phyloP scores from a whole-genome alignment of 1,140 invertebrate species.

The Yoshiicerus persimilis region DNA sequence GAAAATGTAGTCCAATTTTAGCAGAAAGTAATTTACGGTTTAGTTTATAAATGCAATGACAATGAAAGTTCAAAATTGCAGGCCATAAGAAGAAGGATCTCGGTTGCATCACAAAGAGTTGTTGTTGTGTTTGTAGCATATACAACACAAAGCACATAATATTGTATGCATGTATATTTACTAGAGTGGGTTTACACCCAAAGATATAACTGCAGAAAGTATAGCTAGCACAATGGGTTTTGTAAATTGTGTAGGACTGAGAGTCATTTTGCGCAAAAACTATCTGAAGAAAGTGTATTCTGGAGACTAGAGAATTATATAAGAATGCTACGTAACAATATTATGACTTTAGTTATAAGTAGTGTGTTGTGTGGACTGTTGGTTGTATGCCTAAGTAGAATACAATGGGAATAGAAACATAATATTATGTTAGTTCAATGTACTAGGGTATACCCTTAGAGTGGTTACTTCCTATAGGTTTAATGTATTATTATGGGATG shows the following conservation, averaged over 20 bases:
- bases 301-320: no score
- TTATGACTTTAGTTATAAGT: no score
- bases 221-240: neutral
- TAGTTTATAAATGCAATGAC: neutral
- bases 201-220: no score
- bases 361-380: no score
- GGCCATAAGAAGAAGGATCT: neutral
- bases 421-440: neutral
- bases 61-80: neutral
- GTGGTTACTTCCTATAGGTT: no score
- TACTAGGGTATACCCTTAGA: neutral
- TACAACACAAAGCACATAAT: neutral
- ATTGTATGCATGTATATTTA: no score
- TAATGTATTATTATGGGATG: neutral
- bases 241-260: neutral
- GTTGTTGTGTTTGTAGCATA: neutral
- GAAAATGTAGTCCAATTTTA: neutral
- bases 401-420: neutral
- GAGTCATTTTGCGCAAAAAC: neutral
- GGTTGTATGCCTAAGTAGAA: no score
- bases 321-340: no score
- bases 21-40: neutral
- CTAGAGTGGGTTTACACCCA: no score
- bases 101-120: neutral
- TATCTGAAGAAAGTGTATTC: neutral